Base-by-base conservation (phyloP, 2,888 invertebrate species). In the Aleiodes testaceus region DNA sequence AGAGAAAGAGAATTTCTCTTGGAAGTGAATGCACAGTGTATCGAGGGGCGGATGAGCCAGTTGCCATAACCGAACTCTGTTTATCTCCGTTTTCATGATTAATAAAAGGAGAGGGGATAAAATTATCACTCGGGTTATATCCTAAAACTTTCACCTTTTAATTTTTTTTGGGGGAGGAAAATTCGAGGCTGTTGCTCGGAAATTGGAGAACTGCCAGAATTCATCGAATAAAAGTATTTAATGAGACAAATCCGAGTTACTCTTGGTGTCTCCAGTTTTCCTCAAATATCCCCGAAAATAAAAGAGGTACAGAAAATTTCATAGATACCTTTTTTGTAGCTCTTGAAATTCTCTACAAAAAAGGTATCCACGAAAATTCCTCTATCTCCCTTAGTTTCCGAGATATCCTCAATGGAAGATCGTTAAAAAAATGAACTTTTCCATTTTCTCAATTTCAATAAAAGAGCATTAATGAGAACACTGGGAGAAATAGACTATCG, bases 1-100 rank as follows among this genome's bases (percentile, higher is more conserved):
- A 44, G 11, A 44, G 30, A 44, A 12, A 22, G n/a, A 63, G 20
- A 45, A 16, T 47, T 47, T 47, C 16, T 16, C 16, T 47, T 16
- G 16, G 16, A 30, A 11, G 30, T 36, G 18, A 49, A 49, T 36
- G 26, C 36, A 55, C 55, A 42, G 45, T 50, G 22, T 66, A 64
- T 66, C 69, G 53, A 47, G 49, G 30, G 22, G 2, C 11, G 45
- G 63, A 20, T 45, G 55, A 63, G 45, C 5, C 2, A 26, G 11
- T 36, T 11, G 18, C 36, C 16, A 59, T 30, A 36, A 26, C n/a
- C 20, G 12, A 45, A 63, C 42, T n/a, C 64, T 71, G 66, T 71
- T 66, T 66, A 66, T 55, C 70, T 61, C 47, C 22, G 59, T 70
- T 50, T 71, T 61, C 61, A 66, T 71, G 71, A 71, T 71, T 66